These are phyloP conservation scores for Epinotia ramella DNA, from an alignment of 2,888 invertebrate species.

Conservation along the genomic window DNA sequence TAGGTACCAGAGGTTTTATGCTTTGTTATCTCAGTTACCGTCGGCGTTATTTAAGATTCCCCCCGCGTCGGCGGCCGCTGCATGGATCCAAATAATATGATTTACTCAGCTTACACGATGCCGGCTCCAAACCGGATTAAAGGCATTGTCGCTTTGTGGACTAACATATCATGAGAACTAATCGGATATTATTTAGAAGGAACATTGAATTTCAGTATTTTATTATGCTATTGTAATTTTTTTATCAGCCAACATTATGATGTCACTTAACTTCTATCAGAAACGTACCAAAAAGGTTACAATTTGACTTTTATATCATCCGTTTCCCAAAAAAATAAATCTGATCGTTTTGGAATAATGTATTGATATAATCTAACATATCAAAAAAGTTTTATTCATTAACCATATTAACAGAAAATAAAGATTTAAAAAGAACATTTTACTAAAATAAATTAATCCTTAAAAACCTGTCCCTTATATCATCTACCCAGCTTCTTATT, in stretches of 20 bases:
- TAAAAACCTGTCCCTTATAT: too few relatives aligned
- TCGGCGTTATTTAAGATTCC: constrained; percentile 39
- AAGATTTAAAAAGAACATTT: too few relatives aligned
- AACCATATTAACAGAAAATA: too few relatives aligned
- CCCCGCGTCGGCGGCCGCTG: constrained; percentile 28
- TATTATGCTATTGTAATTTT: not conserved
- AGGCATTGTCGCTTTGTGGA: not conserved
- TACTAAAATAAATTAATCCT: too few relatives aligned
- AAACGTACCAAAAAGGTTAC: too few relatives aligned
- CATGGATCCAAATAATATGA: constrained; percentile 39
- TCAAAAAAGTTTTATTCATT: too few relatives aligned
- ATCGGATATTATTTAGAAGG: too few relatives aligned
- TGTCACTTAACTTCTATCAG: not conserved
- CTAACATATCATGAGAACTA: not conserved
- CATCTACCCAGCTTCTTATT: too few relatives aligned
- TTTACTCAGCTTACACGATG: constrained; percentile 31
- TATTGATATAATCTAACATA: too few relatives aligned
- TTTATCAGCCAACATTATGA: not conserved
- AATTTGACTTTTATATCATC: too few relatives aligned
- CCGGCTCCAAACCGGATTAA: constrained; percentile 15
- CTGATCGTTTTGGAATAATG: too few relatives aligned
- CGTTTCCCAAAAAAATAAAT: too few relatives aligned
- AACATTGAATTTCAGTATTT: not conserved
- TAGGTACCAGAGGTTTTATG: constrained; percentile 30
- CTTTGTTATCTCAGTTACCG: constrained; percentile 42